Base-by-base conservation (phyloP, 92 coral and sea anemone species). In the Porites evermanni region DNA sequence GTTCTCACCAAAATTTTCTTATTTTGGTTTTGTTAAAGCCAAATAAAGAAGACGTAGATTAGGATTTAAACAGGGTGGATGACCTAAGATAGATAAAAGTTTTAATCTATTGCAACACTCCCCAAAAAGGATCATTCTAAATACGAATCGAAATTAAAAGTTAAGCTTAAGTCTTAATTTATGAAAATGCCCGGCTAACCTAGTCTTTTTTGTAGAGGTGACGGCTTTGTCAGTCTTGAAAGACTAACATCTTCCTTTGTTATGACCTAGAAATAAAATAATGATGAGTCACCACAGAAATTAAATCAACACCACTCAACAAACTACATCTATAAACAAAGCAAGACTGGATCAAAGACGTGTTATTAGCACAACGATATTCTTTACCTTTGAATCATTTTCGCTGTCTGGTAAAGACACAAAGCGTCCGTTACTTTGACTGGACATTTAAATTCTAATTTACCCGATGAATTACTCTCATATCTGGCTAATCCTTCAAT, bases 141-240 rank as follows among this genome's bases (percentile, higher is more conserved):
- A 38, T 38, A 38, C 47, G 6, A 38, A 38, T 38, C 6, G 47
- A 38, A 38, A 38, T 38, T 38, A 38, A 38, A 32, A 32, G 51
- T n/a, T 47, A 47, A 23, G 26, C 12, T 69, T 38, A 69, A 71
- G 4, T 13, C 9, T 71, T 24, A 12, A 12, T 72, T 44, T 12
- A 70, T 53, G 13, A 75, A 75, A 7, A 52, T 9, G 8, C 11
- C 47, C 79, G 7, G 59, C 91, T 72, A 24, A 91, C 94, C 94
- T 5, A 91, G 86, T 72, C 88, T 89, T 59, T 80, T 86, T 53
- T 92, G 95, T 70, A 92, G 82, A 61, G 95, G 93, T 81, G 95
- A 91, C 13, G 94, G 89, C 77, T 88, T 85, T 66, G 88, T 65
- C 14, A 82, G 77, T 67, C 87, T 84, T 80, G 90, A 87, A 21